Evolutionary conservation across 2,797 vertebrate species (phyloP).

Genomic region (Bovichtus variegatus): DNA sequence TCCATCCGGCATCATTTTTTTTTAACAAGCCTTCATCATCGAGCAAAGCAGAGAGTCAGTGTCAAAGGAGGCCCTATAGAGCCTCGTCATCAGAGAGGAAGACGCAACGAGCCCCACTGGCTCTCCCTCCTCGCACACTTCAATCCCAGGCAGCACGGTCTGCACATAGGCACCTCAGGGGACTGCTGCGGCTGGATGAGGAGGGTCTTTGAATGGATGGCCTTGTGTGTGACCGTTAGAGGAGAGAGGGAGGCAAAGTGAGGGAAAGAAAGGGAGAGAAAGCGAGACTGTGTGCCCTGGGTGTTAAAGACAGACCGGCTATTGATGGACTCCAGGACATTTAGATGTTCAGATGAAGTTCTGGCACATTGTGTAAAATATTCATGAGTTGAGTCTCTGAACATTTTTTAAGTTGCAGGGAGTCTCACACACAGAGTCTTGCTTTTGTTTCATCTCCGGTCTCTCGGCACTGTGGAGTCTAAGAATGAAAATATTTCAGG

Average conservation of each 20-base stretch:
- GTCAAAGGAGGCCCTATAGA: slow-evolving; percentile 51
- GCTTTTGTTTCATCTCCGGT: slow-evolving; percentile 33
- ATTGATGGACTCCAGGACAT: slow-evolving; percentile 71
- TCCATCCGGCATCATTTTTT: slow-evolving; percentile 19
- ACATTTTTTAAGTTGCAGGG: slow-evolving; percentile 22
- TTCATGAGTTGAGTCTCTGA: slow-evolving; percentile 54
- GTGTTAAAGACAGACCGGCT: slow-evolving; percentile 59
- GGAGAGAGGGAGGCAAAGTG: slow-evolving; percentile 2
- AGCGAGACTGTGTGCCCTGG: slow-evolving; percentile 38
- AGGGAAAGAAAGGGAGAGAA: slow-evolving; percentile 26
- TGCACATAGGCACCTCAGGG: slow-evolving; percentile 56
- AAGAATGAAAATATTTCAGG: slow-evolving; percentile 23
- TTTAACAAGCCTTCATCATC: slow-evolving; percentile 48
- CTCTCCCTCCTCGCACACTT: slow-evolving; percentile 55
- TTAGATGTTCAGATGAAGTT: slow-evolving; percentile 68
- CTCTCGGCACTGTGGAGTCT: neutral
- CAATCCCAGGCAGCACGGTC: slow-evolving; percentile 53
- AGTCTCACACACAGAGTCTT: slow-evolving; percentile 19
- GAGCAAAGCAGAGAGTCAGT: slow-evolving; percentile 27
- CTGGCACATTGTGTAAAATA: slow-evolving; percentile 64
- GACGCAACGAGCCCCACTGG: slow-evolving; percentile 40
- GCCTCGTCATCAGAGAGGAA: slow-evolving; percentile 48
- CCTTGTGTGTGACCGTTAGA: slow-evolving; percentile 69
- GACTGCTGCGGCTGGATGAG: slow-evolving; percentile 56
- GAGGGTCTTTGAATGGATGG: slow-evolving; percentile 72